Evolutionary conservation across 2,888 invertebrate species (phyloP), one percentile per base, ranked within the genome.

Genomic region (Nymphalis urticae): DNA sequence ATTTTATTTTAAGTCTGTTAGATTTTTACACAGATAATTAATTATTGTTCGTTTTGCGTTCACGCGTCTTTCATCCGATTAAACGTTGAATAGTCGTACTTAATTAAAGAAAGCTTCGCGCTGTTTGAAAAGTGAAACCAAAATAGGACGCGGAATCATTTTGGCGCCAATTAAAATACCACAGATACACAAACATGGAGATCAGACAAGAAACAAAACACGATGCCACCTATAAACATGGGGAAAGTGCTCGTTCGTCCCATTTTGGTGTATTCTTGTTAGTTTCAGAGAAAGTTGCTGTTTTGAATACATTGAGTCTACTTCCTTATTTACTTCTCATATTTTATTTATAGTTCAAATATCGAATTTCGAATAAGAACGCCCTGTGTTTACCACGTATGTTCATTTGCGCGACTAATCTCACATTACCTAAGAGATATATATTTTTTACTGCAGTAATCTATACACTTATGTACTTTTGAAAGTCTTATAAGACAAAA

Each of bases 191-290:
- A 9, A 42, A 19, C 19, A 9, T 3, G 42, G 42, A 13, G 42
- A 42, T 42, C 13, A 42, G 42, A 13, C 42, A 13, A 32, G 6
- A 32, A 13, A 13, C 13, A 42, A 42, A 42, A 36, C 10, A 58
- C 36, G 58, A 58, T 13, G 27, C n/a, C 8, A 7, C 58, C 58
- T 58, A n/a, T 58, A 58, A 10, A 42, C 36, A 10, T 21, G 19
- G 5, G 56, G 56, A 56, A 56, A 56, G 56, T 56, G 7, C 19
- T 2, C 2, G 16, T 53, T 24, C 13, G 58, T 42, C 58, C 58
- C 19, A 5, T 58, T 36, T 58, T 58, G 58, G 58, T 36, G 42
- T 36, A 58, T 21, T 66, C 67, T 66, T 62, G 67, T 67, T 67
- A 63, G 62, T 24, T 47, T 62, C 36, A 48, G 67, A 50, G 67